Base-by-base conservation (phyloP, 2,888 invertebrate species). In the Campoletis raptor region DNA sequence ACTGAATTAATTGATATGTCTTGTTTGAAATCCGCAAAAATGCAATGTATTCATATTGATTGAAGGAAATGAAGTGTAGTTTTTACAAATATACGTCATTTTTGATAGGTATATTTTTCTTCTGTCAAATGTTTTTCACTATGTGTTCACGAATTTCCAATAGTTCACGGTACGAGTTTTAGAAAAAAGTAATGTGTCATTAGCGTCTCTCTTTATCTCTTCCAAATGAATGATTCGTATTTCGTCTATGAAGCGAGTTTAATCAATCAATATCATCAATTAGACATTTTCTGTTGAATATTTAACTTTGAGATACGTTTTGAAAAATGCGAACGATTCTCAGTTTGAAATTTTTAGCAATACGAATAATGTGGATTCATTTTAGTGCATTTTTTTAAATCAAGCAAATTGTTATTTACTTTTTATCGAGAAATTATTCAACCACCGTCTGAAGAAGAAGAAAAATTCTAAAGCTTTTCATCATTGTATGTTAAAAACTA, bases 141-240 rank as follows among this genome's bases (percentile, higher is more conserved):
- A 5, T 21, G 36, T 36, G 30, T 21, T 48, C 48, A 80, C 40
- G 52, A 70, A 52, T 64, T 66, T 70, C 69, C 57, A 40, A 72
- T 66, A 66, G 52, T 85, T 64, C 66, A 36, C 72, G 76, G 12
- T 37, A 30, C n/a, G 57, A 48, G 37, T 45, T 57, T 24, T 21
- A 40, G 10, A 30, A 24, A 54, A 6, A 42, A 48, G 37, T 36
- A 48, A 54, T 10, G 9, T 8, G 7, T 7, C 77, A 42, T 36
- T 6, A 30, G n/a, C 72, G 9, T 24, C 21, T 24, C 54, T 81
- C 21, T 54, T 61, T 81, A 83, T 85, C 82, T 82, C 85, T 85
- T 83, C 78, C 82, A 21, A 54, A 36, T 24, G 85, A 45, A 52
- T 7, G 82, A 79, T 37, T 80, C 52, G 12, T 18, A 72, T 77